Evolutionary conservation across 2,888 invertebrate genomes (phyloP).

Genomic region (Stenodera caucasica): DNA sequence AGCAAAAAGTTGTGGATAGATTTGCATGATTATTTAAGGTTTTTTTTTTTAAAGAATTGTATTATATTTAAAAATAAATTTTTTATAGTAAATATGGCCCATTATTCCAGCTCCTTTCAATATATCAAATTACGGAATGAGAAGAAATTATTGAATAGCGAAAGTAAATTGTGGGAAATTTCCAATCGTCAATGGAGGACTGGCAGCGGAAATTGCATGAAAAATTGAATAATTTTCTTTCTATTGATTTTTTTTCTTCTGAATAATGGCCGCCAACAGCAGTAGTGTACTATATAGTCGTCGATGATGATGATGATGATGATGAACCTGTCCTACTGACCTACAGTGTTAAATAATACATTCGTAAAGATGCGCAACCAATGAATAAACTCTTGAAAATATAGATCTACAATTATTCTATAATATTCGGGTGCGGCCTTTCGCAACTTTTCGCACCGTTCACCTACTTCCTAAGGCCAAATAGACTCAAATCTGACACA

Average conservation of each 20-base stretch:
- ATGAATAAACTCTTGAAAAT: not conserved
- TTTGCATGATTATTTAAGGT: slow-evolving; percentile 7
- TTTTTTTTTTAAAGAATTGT: slow-evolving; percentile 36
- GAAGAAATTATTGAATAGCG: not conserved
- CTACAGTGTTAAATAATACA: slow-evolving; percentile 7
- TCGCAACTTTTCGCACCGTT: slow-evolving; percentile 41
- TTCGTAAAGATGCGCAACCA: not conserved
- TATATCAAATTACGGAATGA: not conserved
- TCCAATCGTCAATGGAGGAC: not conserved
- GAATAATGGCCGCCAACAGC: not conserved
- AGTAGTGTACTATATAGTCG: not conserved
- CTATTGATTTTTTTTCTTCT: not conserved
- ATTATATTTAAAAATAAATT: slow-evolving; percentile 46
- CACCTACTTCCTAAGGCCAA: slow-evolving; percentile 45
- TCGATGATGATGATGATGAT: not conserved
- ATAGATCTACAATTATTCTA: not conserved
- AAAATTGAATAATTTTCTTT: not conserved
- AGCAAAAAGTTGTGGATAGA: slow-evolving; percentile 5
- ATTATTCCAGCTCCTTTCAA: no score
- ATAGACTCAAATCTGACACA: slow-evolving; percentile 32
- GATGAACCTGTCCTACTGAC: slow-evolving; percentile 7
- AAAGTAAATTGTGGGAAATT: slow-evolving; percentile 5
- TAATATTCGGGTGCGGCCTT: slow-evolving; percentile 2
- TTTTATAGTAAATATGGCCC: slow-evolving; percentile 14
- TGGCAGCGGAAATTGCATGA: not conserved